Base-by-base conservation (phyloP, 1,140 invertebrate genomes). In the Drosophila pectinifera region DNA sequence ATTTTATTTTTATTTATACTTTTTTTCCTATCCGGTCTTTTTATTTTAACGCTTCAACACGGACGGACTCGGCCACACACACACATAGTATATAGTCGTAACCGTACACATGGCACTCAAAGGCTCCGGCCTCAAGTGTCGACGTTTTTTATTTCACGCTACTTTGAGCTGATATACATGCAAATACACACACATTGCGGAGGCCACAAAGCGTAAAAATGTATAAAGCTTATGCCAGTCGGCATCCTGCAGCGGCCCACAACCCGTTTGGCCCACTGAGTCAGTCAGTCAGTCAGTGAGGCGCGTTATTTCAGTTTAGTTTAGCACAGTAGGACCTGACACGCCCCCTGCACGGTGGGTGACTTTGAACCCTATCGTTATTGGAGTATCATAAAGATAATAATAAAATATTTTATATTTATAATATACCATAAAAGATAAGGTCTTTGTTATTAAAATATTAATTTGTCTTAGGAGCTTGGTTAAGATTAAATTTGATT, bases 121-220 rank as follows among this genome's bases (percentile, higher is more conserved):
- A 75, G 74, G 74, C 67, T 74, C 67, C 69, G 67, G 38, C 48
- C 64, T 82, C 78, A 77, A 74, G 57, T 78, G 74, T 48, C 62
- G 58, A 78, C 55, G 54, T 64, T 75, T 82, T 78, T 88, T 57
- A 88, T 78, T 79, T 76, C 55, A 75, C 58, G 83, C 78, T 68
- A 78, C 65, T 82, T 86, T 72, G 62, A 68, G 55, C 64, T 70
- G 84, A 82, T 78, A 86, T 77, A 68, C 62, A 86, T 86, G 81
- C 83, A 78, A 85, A 78, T 73, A 70, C 20, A 62, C 34, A 42
- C 45, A 54, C 42, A 63, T 58, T 56, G 64, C 61, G 51, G 64
- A 58, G 54, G 67, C 83, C 83, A 88, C 83, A 88, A 76, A 88
- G 62, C 70, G 83, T 82, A 82, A 86, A 85, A 82, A 86, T 88